Conservation (phyloP, 2,113 vertebrate genomes). For the Benitochromis conjunctus region DNA sequence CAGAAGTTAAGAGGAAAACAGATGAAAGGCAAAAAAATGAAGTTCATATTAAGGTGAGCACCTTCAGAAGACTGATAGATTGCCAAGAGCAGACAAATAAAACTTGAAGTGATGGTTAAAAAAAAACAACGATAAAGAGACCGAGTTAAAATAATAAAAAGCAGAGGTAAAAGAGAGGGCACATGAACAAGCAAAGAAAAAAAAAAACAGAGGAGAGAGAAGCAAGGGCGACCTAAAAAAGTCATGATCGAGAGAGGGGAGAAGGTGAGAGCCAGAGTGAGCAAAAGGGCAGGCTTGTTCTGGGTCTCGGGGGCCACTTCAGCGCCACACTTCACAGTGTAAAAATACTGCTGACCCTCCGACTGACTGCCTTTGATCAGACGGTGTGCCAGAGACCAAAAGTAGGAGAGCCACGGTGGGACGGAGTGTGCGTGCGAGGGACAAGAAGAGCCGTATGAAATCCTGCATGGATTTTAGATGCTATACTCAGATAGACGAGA, state of each 20-base stretch:
- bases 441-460: not conserved
- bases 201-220: not conserved
- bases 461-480: not conserved
- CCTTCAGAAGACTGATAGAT: not conserved
- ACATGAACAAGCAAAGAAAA: not conserved
- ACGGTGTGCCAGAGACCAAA: not conserved
- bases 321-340: constrained; percentile 56
- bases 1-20: constrained; percentile 7
- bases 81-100: not conserved
- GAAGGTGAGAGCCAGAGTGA: constrained; percentile 36
- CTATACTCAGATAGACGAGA: not conserved
- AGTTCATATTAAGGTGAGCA: constrained; percentile 28
- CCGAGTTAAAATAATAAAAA: constrained; percentile 26
- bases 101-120: not conserved
- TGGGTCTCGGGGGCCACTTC: constrained; percentile 58
- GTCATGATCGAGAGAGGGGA: not conserved
- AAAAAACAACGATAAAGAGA: not conserved
- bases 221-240: not conserved
- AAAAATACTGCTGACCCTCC: constrained; percentile 61
- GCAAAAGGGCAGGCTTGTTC: constrained; percentile 53
- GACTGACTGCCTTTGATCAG: constrained; percentile 46
- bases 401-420: not conserved
- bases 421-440: not conserved
- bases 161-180: constrained; percentile 15
- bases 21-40: not conserved